Conservation (phyloP, 2,797 vertebrate genomes). For the Ispidina lecontei region DNA sequence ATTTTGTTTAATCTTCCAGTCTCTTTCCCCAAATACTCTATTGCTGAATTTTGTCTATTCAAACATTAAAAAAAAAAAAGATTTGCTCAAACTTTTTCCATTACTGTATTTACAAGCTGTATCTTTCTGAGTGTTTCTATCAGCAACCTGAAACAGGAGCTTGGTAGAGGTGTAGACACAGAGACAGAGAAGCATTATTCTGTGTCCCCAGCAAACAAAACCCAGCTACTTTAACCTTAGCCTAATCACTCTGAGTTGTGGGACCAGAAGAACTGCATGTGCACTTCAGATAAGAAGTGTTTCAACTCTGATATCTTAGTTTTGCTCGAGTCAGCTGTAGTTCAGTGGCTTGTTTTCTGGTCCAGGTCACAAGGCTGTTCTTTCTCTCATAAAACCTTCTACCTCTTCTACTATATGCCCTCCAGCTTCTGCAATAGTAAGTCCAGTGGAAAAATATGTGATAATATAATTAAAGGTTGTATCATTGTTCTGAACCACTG, state of each 20-base stretch:
- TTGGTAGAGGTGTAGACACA: not conserved
- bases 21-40: not conserved
- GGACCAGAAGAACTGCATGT: not conserved
- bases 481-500: constrained; percentile 26
- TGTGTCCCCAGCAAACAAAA: not conserved
- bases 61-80: not conserved
- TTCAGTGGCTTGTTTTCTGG: not conserved
- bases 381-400: not conserved
- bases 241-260: not conserved
- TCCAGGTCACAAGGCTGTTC: not conserved
- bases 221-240: not conserved
- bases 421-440: not conserved
- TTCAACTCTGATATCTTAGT: not conserved
- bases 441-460: not conserved
- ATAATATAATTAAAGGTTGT: not conserved
- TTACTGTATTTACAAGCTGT: not conserved
- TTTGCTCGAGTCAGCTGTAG: not conserved
- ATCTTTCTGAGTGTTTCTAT: not conserved
- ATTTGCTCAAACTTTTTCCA: not conserved
- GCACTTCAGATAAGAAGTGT: not conserved
- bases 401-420: not conserved
- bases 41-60: not conserved
- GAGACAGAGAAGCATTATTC: not conserved
- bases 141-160: not conserved
- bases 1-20: not conserved